A percentile compares a stretch with the other conserved stretches of the same genome.
Conservation (phyloP, 2,888 invertebrate species). For the Copidosoma aretas region DNA sequence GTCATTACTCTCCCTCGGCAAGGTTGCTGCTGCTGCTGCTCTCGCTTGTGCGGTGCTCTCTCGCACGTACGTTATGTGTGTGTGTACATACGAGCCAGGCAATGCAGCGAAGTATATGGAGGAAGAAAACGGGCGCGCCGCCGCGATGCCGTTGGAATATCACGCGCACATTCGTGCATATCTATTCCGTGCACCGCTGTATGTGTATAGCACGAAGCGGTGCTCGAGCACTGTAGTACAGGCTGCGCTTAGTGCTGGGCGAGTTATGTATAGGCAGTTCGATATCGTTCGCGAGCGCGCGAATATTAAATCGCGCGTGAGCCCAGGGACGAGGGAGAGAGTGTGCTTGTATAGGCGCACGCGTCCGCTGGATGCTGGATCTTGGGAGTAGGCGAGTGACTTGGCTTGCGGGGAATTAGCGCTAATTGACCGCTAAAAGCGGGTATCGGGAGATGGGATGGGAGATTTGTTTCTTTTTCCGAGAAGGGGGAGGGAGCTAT, state of each 20-base stretch:
- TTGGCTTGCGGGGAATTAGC: not conserved
- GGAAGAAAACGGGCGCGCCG: constrained; percentile 28
- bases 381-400: too few species aligned
- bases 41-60: constrained; percentile 3
- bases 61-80: not conserved
- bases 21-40: constrained; percentile 30
- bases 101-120: not conserved
- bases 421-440: constrained; percentile 28
- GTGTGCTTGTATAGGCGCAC: not conserved
- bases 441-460: not conserved
- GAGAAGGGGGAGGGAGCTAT: not conserved
- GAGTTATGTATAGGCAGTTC: not conserved
- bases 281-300: not conserved
- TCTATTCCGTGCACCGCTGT: too few species aligned
- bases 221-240: too few species aligned
- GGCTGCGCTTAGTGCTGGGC: too few species aligned
- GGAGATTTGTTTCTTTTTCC: not conserved
- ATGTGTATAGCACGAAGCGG: too few species aligned
- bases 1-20: constrained; percentile 42
- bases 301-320: constrained; percentile 21
- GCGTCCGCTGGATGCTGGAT: too few species aligned
- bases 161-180: not conserved
- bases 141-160: not conserved
- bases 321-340: not conserved
- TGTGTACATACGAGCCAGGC: too few species aligned